Percentiles rank a stretch among this genome's conserved stretches.
These are phyloP conservation scores for Hirundichthys speculiger DNA, from an alignment of 2,113 vertebrate species.

Conservation along the genomic window DNA sequence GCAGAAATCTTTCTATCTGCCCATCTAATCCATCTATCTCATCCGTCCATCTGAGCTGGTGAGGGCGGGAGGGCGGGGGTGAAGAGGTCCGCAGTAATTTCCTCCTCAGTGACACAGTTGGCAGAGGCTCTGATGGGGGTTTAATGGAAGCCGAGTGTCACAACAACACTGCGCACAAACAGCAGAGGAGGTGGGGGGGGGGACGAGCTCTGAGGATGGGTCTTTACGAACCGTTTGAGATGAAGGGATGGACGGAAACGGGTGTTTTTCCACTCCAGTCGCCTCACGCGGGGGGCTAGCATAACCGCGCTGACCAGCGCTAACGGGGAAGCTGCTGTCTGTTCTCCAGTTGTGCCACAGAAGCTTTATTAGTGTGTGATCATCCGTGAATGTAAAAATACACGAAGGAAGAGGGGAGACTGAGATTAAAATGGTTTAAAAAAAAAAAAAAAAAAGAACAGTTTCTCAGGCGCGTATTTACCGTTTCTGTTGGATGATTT, in stretches of 20 bases:
- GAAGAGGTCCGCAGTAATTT: slow-evolving; percentile 54
- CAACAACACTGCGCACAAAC: slow-evolving; percentile 38
- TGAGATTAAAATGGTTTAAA: slow-evolving; percentile 2
- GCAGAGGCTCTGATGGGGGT: slow-evolving; percentile 48
- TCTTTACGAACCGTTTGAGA: slow-evolving; percentile 23
- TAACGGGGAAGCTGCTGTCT: slow-evolving; percentile 25
- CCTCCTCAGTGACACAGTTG: slow-evolving; percentile 26
- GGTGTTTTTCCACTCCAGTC: background rate
- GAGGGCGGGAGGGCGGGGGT: slow-evolving; percentile 18
- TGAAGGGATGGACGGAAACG: slow-evolving; percentile 4
- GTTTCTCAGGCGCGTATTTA: background rate
- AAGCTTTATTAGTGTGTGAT: slow-evolving; percentile 9
- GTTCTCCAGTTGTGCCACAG: slow-evolving; percentile 8
- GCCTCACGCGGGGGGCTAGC: background rate
- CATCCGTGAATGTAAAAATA: background rate
- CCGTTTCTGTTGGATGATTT: too few relatives aligned
- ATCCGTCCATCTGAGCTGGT: slow-evolving; percentile 5
- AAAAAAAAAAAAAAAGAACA: too few relatives aligned
- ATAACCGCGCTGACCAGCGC: background rate
- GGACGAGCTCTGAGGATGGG: slow-evolving; percentile 1
- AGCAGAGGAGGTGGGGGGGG: background rate
- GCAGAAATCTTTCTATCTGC: too few relatives aligned
- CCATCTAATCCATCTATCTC: too few relatives aligned
- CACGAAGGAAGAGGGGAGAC: slow-evolving; percentile 6
- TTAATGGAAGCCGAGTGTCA: slow-evolving; percentile 65